Base-by-base conservation (phyloP, 2,113 vertebrate genomes). In the Hiodon tergisus region DNA sequence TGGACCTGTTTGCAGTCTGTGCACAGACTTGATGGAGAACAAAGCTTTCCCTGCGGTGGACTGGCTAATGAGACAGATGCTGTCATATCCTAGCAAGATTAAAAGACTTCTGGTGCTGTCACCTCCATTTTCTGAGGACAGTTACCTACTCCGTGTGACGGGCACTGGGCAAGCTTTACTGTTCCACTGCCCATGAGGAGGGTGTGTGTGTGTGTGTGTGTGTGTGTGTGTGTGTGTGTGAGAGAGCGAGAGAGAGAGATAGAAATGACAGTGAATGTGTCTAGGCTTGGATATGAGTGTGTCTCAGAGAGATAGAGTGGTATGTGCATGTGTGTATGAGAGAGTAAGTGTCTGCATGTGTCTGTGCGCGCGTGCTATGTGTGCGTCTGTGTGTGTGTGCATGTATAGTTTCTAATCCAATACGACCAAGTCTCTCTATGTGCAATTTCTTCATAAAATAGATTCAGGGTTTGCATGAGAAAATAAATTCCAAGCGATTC, bases 81-180 rank as follows among this genome's bases (percentile, higher is more conserved):
- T 71, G 69, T 62, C 75, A 76, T 17, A 61, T 68, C 67, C 57
- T 52, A 58, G 72, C 60, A 55, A 61, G 72, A 52, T 55, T 72
- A 65, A 52, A 53, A 6, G 52, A 17, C 71, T 53, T 62, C 71
- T 57, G 51, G 52, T 62, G 1, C 16, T 5, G 4, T 53, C 47
- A 50, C 51, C 31, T 65, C 16, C 31, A 7, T 51, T 6, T 55
- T 31, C 62, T 54, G 8, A 6, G 5, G 51, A 51, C 13, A 70
- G 9, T 54, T 54, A 16, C 69, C 69, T 54, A 53, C 31, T 52
- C 14, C 50, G 53, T 17, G 17, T 10, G 8, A 46, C 8, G 8
- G 63, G 63, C 46, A 66, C 46, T 48, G 46, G 3, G 31, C 31
- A 31, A 31, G 31, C 31, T 31, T 31, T 31, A 31, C 31, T 31